phyloP scores from a whole-genome alignment of 2,113 vertebrate genomes.

The Madoqua kirkii region DNA sequence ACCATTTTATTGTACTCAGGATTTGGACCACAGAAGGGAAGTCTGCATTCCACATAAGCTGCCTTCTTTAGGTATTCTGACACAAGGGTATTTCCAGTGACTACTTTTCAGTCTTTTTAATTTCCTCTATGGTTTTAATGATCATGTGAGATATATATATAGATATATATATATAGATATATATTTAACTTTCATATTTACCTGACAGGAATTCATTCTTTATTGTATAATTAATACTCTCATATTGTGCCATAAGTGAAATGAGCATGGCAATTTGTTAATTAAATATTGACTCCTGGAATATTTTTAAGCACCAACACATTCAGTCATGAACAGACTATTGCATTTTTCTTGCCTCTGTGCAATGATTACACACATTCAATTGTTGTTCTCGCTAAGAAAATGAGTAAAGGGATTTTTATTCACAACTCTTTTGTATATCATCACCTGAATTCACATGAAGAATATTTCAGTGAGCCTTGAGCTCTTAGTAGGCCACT shows the following conservation, averaged over 20 bases:
- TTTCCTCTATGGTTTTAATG: neutral
- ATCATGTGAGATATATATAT: neutral
- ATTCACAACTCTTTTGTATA: neutral
- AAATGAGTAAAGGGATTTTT: neutral
- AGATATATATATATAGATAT: neutral
- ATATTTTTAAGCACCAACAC: neutral
- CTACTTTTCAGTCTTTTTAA: neutral
- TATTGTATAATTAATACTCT: neutral
- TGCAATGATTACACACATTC: neutral
- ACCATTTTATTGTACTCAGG: neutral
- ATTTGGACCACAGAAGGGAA: neutral
- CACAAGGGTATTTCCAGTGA: neutral
- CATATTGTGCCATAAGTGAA: conserved; percentile 14
- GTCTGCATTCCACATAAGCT: neutral
- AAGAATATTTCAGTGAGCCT: neutral
- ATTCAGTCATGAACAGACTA: neutral
- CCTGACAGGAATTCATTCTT: neutral
- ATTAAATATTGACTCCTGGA: conserved; percentile 50
- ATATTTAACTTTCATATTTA: neutral
- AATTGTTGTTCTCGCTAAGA: neutral
- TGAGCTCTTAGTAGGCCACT: neutral
- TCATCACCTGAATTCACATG: neutral
- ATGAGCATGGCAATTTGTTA: conserved; percentile 30
- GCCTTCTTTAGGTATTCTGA: neutral
- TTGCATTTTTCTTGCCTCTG: neutral